Conservation (phyloP, 2,113 vertebrate species). For the Arothron firmamentum region DNA sequence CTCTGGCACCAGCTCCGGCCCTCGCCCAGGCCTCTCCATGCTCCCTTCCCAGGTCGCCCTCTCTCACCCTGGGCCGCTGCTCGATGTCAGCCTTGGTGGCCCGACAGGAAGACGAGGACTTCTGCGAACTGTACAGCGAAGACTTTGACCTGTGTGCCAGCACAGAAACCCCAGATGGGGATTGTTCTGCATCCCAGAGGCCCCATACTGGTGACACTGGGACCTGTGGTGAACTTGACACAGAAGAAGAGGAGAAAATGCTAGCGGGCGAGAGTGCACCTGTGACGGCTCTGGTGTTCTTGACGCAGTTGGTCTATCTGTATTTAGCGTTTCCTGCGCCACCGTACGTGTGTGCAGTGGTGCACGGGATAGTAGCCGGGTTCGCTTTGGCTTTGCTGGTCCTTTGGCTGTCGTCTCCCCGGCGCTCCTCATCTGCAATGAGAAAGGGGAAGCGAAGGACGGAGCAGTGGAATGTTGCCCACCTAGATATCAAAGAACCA, state of each 20-base stretch:
- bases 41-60: conserved; percentile 60
- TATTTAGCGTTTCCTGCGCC: conserved; percentile 91
- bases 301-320: conserved; percentile 84
- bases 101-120: conserved; percentile 94
- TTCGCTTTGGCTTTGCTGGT: conserved; percentile 87
- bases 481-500: conserved; percentile 89
- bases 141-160: conserved; percentile 86
- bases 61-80: conserved; percentile 87
- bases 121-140: conserved; percentile 90
- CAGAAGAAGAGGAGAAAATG: conserved; percentile 66
- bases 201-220: conserved; percentile 61
- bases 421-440: conserved; percentile 64
- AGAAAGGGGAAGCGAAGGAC: conserved; percentile 49
- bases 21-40: conserved; percentile 36
- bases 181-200: conserved; percentile 55
- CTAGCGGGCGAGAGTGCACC: conserved; percentile 75
- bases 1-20: conserved; percentile 44
- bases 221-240: conserved; percentile 78
- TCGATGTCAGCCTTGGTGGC: conserved; percentile 91
- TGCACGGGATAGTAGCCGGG: conserved; percentile 84
- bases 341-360: conserved; percentile 81
- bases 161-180: conserved; percentile 76
- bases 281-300: conserved; percentile 80
- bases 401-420: conserved; percentile 87
- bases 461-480: conserved; percentile 71